These are phyloP conservation scores for Cecropterus lyciades DNA, from an alignment of 1,140 invertebrate genomes.

Conservation along the genomic window DNA sequence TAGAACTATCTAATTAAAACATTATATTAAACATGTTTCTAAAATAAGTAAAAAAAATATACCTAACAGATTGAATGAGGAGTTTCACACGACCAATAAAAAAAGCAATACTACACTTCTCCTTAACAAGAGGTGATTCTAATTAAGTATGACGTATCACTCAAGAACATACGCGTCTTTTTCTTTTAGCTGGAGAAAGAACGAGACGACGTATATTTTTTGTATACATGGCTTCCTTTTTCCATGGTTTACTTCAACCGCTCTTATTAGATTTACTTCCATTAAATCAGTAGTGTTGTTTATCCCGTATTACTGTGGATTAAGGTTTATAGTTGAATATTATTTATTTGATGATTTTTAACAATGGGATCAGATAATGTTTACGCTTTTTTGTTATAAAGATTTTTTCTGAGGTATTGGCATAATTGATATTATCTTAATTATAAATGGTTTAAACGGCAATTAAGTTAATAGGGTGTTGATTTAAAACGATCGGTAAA, in stretches of 20 bases:
- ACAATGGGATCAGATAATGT: conserved; percentile 35
- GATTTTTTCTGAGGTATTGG: conserved; percentile 46
- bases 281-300: conserved; percentile 43
- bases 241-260: conserved; percentile 51
- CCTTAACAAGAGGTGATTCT: conserved; percentile 65
- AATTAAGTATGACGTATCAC: conserved; percentile 74
- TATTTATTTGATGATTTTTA: neutral
- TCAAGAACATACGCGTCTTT: conserved; percentile 52
- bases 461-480: conserved; percentile 31
- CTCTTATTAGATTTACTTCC: conserved; percentile 49
- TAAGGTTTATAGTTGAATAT: conserved; percentile 11
- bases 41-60: too few species aligned
- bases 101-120: conserved; percentile 36
- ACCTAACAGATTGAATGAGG: too few species aligned
- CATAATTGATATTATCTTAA: conserved; percentile 39
- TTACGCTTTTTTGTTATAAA: conserved; percentile 53
- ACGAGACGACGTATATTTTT: conserved; percentile 46
- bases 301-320: conserved; percentile 31
- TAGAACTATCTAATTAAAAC: too few species aligned
- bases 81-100: too few species aligned
- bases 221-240: conserved; percentile 69
- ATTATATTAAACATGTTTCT: too few species aligned
- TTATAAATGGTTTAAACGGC: conserved; percentile 17
- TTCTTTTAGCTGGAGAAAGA: conserved; percentile 44
- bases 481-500: neutral